A percentile compares a stretch with the other conserved stretches of the same genome.
Conservation (phyloP, 2,797 vertebrate genomes). For the Tympanoctomys barrerae region DNA sequence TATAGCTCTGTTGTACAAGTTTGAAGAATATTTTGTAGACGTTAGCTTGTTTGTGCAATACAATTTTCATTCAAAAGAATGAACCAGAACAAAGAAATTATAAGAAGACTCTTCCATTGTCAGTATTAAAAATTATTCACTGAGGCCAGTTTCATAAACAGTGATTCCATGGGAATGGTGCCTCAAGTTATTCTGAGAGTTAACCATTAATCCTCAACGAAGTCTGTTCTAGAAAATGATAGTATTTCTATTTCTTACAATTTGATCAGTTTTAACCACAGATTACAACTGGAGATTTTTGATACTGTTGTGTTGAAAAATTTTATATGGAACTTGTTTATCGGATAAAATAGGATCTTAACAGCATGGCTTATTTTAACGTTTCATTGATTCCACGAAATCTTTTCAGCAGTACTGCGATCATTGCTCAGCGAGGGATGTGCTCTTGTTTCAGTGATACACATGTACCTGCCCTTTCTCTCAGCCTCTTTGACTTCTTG, state of each 20-base stretch:
- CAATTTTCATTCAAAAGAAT: not conserved
- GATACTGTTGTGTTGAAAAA: not conserved
- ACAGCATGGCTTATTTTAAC: not conserved
- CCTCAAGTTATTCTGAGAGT: not conserved
- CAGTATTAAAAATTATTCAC: not conserved
- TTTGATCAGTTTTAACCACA: not conserved
- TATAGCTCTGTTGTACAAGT: not conserved
- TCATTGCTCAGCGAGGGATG: not conserved
- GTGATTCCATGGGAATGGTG: not conserved
- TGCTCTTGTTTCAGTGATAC: not conserved
- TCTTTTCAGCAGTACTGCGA: not conserved
- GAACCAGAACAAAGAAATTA: not conserved
- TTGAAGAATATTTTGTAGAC: not conserved
- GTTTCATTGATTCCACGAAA: not conserved
- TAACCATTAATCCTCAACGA: not conserved
- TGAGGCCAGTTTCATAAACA: not conserved
- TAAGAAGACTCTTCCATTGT: not conserved
- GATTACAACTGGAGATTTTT: not conserved
- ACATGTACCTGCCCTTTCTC: not conserved
- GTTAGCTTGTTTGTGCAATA: not conserved
- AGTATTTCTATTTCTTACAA: not conserved
- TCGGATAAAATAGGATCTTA: not conserved
- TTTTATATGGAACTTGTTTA: not conserved
- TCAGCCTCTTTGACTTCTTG: not conserved
- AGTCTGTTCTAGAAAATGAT: slow-evolving; percentile 10